Evolutionary conservation across 2,113 vertebrate species (phyloP), one percentile per base, ranked within the genome.

Genomic region (Platycercus adscitus): DNA sequence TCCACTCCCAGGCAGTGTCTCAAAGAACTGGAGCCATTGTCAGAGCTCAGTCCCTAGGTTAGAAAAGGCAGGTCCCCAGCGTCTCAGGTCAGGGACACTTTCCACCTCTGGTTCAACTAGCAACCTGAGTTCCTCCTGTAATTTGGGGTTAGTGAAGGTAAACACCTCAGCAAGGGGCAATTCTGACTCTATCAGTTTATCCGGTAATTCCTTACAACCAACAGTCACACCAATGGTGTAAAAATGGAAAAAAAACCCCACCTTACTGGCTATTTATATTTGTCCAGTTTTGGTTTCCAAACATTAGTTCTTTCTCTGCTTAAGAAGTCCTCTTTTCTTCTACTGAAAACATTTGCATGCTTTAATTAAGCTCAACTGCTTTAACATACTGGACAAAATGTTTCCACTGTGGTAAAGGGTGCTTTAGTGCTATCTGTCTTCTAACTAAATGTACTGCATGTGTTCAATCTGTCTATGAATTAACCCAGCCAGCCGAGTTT

Each of bases 401-500:
- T 78, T 88, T 91, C 64, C 56, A 75, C 37, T 60, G 17, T 39
- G 60, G 44, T 52, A 75, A 79, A 69, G 83, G 76, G 33, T 0
- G 0, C 56, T 75, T 86, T 15, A 76, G 89, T 86, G 72, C 86
- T 96, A 17, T 94, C 88, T 89, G 71, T 83, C 71, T 87, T 87
- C 89, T 92, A 16, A 81, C 70, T 52, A 35, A 91, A 78, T 26
- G 17, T 88, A 56, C 72, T 84, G 52, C 83, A 26, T 91, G 80
- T 75, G 76, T 93, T 91, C 81, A 90, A 75, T 92, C 89, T 82
- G 82, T 71, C 77, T 86, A 69, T 81, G 86, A 87, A 87, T 84
- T 93, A 81, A 93, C 63, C 65, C 89, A 95, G 92, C 77, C 18
- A 86, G 80, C 39, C 0, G 1, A 88, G 88, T 68, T 13, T 0